A percentile compares a stretch with the other conserved stretches of the same genome.
Evolutionary conservation across 1,140 invertebrate genomes (phyloP).

Genomic region (Zeugodacus cucurbitae): DNA sequence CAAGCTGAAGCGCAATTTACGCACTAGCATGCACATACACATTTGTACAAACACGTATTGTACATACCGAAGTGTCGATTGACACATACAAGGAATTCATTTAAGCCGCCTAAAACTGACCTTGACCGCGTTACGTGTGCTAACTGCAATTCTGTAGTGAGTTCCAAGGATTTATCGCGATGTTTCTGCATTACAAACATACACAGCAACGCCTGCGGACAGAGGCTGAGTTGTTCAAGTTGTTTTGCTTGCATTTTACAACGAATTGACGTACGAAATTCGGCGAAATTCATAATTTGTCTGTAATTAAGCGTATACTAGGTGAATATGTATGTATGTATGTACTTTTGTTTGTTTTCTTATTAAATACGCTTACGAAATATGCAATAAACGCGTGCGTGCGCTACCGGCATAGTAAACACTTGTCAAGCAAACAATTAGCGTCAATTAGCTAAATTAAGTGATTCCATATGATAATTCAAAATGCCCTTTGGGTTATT

Average conservation of each 20-base stretch:
- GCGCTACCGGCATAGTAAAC: neutral
- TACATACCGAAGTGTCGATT: too few species aligned
- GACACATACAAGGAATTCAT: neutral
- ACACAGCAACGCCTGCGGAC: neutral
- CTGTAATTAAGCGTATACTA: neutral
- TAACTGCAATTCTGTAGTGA: neutral
- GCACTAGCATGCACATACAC: too few species aligned
- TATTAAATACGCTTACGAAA: neutral
- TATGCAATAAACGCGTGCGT: neutral
- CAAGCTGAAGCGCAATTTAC: neutral
- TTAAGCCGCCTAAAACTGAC: neutral
- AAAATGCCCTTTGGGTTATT: neutral
- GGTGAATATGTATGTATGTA: neutral
- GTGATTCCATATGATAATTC: neutral
- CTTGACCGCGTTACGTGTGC: neutral
- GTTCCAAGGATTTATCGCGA: neutral
- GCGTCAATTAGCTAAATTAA: neutral
- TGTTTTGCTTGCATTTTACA: constrained; percentile 1
- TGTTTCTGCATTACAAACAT: neutral
- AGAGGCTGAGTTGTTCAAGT: neutral
- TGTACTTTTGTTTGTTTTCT: neutral
- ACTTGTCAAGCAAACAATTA: neutral
- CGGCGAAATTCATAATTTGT: neutral
- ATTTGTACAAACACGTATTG: too few species aligned
- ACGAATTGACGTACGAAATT: neutral